Percentiles rank a stretch among this genome's conserved stretches.
Evolutionary conservation across 2,888 invertebrate genomes (phyloP).

Genomic region (Autographa gamma): DNA sequence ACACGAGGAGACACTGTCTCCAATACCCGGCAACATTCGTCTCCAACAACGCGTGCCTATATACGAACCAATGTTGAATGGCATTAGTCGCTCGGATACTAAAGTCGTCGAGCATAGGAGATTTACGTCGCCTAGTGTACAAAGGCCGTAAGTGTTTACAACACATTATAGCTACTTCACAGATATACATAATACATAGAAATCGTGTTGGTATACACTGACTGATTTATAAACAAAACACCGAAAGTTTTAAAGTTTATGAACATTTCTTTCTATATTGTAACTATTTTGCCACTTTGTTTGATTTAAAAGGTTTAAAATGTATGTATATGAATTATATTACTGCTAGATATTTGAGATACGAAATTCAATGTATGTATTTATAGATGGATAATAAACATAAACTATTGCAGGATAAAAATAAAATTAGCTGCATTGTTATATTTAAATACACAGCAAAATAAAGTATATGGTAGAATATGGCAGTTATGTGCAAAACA

Average conservation of each 20-base stretch:
- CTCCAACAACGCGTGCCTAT: too few relatives aligned
- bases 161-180: slow-evolving; percentile 27
- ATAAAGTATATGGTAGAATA: neutral
- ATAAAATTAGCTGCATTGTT: neutral
- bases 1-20: too few relatives aligned
- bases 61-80: too few relatives aligned
- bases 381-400: too few relatives aligned
- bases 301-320: neutral
- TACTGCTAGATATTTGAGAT: neutral
- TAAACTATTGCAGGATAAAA: neutral
- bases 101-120: too few relatives aligned
- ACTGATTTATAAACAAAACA: slow-evolving; percentile 16
- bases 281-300: neutral
- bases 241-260: slow-evolving; percentile 5
- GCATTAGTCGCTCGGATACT: too few relatives aligned
- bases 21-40: too few relatives aligned
- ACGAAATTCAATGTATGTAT: neutral
- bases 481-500: neutral
- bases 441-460: neutral
- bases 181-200: slow-evolving; percentile 35
- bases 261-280: neutral
- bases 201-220: slow-evolving; percentile 19
- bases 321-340: neutral
- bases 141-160: slow-evolving; percentile 29
- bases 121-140: too few relatives aligned